Percentiles rank a stretch among this genome's conserved stretches.
These are phyloP conservation scores for Anseranas semipalmata DNA, from an alignment of 2,113 vertebrate species.

Conservation along the genomic window DNA sequence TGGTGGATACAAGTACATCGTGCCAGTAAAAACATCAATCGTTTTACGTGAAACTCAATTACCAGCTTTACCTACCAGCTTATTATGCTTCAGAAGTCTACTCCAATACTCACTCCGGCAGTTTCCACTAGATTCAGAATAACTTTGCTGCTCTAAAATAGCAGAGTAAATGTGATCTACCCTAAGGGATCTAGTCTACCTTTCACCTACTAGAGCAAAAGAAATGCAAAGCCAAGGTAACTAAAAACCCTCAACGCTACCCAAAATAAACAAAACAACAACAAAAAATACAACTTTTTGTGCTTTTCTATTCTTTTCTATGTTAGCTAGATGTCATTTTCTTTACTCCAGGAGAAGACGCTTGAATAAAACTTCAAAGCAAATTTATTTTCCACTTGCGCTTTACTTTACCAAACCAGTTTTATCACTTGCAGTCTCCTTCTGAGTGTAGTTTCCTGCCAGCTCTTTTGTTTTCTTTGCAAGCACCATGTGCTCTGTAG, in stretches of 20 bases:
- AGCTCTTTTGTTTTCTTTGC: not conserved
- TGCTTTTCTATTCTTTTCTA: not conserved
- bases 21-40: slow-evolving; percentile 31
- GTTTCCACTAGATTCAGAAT: slow-evolving; percentile 34
- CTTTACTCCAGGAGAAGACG: not conserved
- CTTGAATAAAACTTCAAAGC: not conserved
- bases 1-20: not conserved
- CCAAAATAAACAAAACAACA: not conserved
- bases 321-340: not conserved
- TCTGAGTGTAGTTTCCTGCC: not conserved
- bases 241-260: not conserved
- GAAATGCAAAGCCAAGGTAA: not conserved
- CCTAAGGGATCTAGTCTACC: not conserved
- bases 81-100: slow-evolving; percentile 22
- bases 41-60: not conserved
- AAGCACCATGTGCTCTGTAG: not conserved
- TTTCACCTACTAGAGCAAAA: not conserved
- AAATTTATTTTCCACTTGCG: not conserved
- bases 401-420: not conserved
- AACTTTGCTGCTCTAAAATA: not conserved
- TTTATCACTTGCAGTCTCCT: not conserved
- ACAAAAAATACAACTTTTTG: not conserved
- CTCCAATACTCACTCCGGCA: not conserved
- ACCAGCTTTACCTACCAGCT: not conserved
- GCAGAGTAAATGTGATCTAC: not conserved